A percentile compares a stretch with the other conserved stretches of the same genome.
Evolutionary conservation across 2,113 vertebrate genomes (phyloP).

Genomic region (Poicephalus meyeri): DNA sequence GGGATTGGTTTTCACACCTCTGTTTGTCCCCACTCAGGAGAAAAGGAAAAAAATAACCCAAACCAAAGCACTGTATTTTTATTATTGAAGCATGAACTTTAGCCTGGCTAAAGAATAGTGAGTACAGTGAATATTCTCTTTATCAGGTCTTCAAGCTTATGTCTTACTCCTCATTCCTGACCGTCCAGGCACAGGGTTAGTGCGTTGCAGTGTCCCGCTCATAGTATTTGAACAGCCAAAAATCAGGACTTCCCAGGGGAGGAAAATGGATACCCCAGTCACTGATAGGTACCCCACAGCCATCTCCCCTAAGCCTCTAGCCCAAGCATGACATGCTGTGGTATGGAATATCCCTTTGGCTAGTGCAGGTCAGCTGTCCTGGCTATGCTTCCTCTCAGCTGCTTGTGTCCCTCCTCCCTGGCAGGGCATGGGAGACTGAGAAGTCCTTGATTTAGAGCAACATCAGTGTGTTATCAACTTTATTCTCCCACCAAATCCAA

Average conservation of each 20-base stretch:
- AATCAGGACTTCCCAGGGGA: background rate
- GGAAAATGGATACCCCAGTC: background rate
- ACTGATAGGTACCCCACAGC: background rate
- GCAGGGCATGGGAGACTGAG: background rate
- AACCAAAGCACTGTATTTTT: background rate
- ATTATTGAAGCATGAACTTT: background rate
- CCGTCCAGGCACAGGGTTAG: background rate
- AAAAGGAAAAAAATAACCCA: background rate
- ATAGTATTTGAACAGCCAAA: background rate
- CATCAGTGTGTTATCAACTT: background rate
- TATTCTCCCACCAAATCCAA: background rate
- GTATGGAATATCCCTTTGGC: background rate
- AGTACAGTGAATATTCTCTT: background rate
- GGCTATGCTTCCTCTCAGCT: background rate
- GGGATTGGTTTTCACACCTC: background rate
- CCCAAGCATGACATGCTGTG: background rate
- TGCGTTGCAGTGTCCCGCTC: background rate
- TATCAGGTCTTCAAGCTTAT: background rate
- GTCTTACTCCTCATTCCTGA: background rate
- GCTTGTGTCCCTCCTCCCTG: background rate
- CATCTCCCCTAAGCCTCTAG: background rate
- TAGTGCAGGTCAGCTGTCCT: background rate
- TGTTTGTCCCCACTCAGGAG: background rate
- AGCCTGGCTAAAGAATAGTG: background rate
- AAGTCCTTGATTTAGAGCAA: background rate